Evolutionary conservation across 2,113 vertebrate genomes (phyloP), one percentile per base, ranked within the genome.

Genomic region (Mesembrinibis cayennensis): DNA sequence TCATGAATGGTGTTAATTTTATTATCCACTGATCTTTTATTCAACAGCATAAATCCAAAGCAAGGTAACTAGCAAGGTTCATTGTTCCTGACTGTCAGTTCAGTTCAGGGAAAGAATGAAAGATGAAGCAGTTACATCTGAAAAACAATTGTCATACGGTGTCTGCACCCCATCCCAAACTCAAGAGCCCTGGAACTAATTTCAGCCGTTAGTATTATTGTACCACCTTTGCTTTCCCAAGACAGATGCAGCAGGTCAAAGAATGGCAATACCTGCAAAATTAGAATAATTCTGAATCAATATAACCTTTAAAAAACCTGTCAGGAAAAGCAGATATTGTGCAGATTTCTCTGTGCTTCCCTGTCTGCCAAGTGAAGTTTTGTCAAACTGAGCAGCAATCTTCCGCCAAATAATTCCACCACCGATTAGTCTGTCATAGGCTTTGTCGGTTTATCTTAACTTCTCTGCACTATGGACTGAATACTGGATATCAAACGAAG

Each of bases 391-490:
- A 90, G 42, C 59, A 78, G 59, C 82, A 45, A 30, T 63, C 71
- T 94, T 90, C 88, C 0, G 2, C 74, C 44, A 59, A 52, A 58
- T 77, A 88, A 95, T 90, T 94, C 76, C 50, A 1, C 83, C 90
- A 66, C 50, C 63, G 80, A 66, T 96, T 93, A 97, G 63, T 71
- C 55, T 86, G 71, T 95, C 88, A 71, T 38, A 66, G 45, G 13
- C 65, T 85, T 90, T 95, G 66, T 88, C 88, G 92, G 53, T 69
- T 96, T 82, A 44, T 91, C 91, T 63, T 87, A 67, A 91, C 20
- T 91, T 93, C 62, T 72, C 49, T 88, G 58, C 21, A 56, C 34
- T 61, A 4, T 42, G 61, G 74, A 65, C 58, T 79, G 49, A 65
- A 69, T 38, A 44, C 56, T 82, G 78, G 44, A 40, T 80, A 70